Conservation (phyloP, 2,113 vertebrate genomes). For the Podilymbus podiceps region DNA sequence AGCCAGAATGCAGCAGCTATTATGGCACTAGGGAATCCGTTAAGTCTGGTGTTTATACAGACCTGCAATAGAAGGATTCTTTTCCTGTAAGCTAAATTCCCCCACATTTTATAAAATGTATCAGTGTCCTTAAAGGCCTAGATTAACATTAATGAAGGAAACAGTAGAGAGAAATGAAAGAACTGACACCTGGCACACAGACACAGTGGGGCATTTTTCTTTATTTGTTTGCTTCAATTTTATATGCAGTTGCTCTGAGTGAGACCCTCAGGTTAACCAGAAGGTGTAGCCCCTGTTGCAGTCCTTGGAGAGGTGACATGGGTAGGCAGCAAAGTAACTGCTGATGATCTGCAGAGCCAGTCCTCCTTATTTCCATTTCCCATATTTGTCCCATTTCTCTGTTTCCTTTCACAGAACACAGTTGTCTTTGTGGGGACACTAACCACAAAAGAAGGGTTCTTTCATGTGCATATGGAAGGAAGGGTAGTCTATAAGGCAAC, state of each 20-base stretch:
- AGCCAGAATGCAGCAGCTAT: background rate
- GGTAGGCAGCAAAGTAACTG: background rate
- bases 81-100: slow-evolving; percentile 12
- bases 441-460: background rate
- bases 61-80: background rate
- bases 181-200: slow-evolving; percentile 44
- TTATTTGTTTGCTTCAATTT: background rate
- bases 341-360: background rate
- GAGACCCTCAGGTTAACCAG: background rate
- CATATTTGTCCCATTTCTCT: background rate
- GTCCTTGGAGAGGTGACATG: background rate
- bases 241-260: background rate
- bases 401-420: background rate
- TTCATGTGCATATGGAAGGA: background rate
- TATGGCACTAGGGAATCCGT: background rate
- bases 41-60: slow-evolving; percentile 16
- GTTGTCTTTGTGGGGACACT: background rate
- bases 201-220: background rate
- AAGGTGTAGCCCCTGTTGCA: background rate
- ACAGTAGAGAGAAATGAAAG: background rate
- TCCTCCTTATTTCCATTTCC: background rate
- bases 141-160: slow-evolving; percentile 63
- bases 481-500: background rate
- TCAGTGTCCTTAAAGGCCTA: slow-evolving; percentile 37
- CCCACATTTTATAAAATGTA: slow-evolving; percentile 11